Evolutionary conservation across 1,140 invertebrate species (phyloP), one percentile per base, ranked within the genome.

Genomic region (Trypoxylus dichotomus): DNA sequence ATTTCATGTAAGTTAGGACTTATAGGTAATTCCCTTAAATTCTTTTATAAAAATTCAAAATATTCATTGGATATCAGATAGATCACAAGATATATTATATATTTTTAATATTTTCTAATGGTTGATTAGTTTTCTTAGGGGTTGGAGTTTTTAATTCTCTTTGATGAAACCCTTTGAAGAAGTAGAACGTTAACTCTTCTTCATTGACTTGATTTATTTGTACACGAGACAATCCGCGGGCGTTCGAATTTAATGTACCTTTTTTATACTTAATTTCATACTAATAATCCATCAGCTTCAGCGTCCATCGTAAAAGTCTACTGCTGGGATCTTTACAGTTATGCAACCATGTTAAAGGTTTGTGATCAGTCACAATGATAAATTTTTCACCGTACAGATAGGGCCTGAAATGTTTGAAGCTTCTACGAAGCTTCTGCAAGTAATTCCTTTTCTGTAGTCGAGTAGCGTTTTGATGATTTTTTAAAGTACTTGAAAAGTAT

Each of bases 351-450:
- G 83, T 77, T 83, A 84, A 73, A 0, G 71, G 29, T 21, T 73
- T 73, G 76, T 90, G 83, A 76, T 85, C 84, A 3, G 80, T 82
- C 8, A 80, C 41, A n/a, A 84, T 81, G 63, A 58, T 78, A 77
- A 85, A 85, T 77, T 83, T 81, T 77, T 73, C 77, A 32, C 83
- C 85, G 60, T 81, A 83, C 5, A 85, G 27, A 79, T 85, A 85
- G 11, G 83, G 83, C 32, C 83, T 75, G 72, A 87, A 88, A 75
- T 86, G 79, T 74, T 86, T 83, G 11, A 82, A 7, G 85, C 85
- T 37, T 73, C 71, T 13, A 73, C 79, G 0, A 86, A 81, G 41
- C 10, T 47, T 47, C 19, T 0, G 81, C 84, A 19, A 86, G 76
- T 10, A 83, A 76, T 81, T 86, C 84, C 42, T 84, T 83, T 79